Conservation (phyloP, 1,140 invertebrate species). For the Trissolcus basalis region DNA sequence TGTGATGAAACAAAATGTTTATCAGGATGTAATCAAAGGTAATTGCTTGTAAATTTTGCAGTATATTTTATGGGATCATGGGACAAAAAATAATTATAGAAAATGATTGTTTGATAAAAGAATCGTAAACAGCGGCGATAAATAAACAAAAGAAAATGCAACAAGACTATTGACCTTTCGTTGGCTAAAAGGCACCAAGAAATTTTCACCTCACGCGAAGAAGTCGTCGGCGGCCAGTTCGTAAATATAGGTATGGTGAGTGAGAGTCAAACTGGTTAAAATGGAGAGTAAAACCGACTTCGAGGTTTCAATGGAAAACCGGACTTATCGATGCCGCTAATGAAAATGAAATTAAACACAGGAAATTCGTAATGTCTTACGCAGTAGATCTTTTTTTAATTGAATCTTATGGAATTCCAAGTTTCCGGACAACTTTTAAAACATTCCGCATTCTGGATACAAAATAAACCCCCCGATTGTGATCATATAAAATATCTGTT, state of each 20-base stretch:
- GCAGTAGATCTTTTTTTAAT: too few species aligned
- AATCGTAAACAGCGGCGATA: constrained; percentile 3
- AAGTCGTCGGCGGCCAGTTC: constrained; percentile 44
- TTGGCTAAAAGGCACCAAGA: constrained; percentile 28
- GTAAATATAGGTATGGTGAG: constrained; percentile 50
- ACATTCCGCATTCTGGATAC: too few species aligned
- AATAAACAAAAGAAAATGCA: constrained; percentile 41
- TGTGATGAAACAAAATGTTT: constrained; percentile 39
- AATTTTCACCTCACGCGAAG: constrained; percentile 53
- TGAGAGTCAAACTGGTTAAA: constrained; percentile 57
- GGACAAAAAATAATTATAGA: constrained; percentile 19
- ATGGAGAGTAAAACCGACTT: constrained; percentile 48
- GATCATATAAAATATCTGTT: too few species aligned
- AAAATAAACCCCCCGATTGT: too few species aligned
- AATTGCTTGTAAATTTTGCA: constrained; percentile 16
- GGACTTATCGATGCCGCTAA: constrained; percentile 35
- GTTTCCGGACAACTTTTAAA: too few species aligned
- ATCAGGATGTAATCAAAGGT: constrained; percentile 21
- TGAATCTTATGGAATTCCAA: too few species aligned
- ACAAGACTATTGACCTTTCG: constrained; percentile 47
- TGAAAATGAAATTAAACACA: constrained; percentile 36
- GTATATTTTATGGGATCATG: background rate
- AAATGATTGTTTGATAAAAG: constrained; percentile 4
- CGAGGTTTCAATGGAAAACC: constrained; percentile 41
- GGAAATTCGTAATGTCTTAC: constrained; percentile 1